Conservation (phyloP, 2,888 invertebrate genomes). For the Ceratothoa steindachneri region DNA sequence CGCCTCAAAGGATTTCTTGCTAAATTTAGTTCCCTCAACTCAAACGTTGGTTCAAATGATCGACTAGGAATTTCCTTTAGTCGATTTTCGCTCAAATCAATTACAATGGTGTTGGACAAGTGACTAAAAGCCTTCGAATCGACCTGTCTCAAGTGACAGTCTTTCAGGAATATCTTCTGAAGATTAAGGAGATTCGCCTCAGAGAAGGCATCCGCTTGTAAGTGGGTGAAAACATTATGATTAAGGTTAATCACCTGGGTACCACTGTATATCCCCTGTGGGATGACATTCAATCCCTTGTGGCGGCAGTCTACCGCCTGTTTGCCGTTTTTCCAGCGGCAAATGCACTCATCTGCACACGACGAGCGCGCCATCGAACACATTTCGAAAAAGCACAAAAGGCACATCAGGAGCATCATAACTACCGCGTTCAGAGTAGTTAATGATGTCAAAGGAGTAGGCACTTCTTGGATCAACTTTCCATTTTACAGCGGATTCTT, state of each 20-base stretch:
- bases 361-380: background rate
- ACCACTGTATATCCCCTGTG: slow-evolving; percentile 76
- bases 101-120: slow-evolving; percentile 80
- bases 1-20: slow-evolving; percentile 75
- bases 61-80: slow-evolving; percentile 71
- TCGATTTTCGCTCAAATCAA: slow-evolving; percentile 78
- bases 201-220: slow-evolving; percentile 77
- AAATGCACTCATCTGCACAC: slow-evolving; percentile 64
- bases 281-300: slow-evolving; percentile 74
- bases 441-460: background rate
- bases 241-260: slow-evolving; percentile 88
- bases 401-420: background rate
- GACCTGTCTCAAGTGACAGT: slow-evolving; percentile 79
- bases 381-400: background rate
- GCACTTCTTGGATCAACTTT: too few relatives aligned
- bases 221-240: slow-evolving; percentile 64
- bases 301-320: slow-evolving; percentile 84
- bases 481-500: too few relatives aligned
- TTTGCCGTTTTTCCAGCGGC: slow-evolving; percentile 84
- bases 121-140: slow-evolving; percentile 78
- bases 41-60: slow-evolving; percentile 71
- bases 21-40: slow-evolving; percentile 75
- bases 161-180: slow-evolving; percentile 77
- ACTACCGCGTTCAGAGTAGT: background rate
- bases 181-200: slow-evolving; percentile 76